Evolutionary conservation across 1,140 invertebrate genomes (phyloP), one percentile per base, ranked within the genome.

Genomic region (Andricus grossulariae): DNA sequence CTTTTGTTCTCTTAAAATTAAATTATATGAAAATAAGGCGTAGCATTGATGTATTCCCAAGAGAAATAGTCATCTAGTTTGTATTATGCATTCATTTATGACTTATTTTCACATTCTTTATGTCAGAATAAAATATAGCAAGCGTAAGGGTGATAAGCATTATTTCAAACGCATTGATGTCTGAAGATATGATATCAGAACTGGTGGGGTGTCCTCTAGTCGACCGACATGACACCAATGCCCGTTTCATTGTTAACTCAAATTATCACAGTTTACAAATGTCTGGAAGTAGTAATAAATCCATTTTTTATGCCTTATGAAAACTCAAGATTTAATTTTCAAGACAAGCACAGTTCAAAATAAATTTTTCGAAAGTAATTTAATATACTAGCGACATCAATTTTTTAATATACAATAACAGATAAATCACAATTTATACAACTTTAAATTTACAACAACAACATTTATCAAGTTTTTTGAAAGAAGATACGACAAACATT

Each of bases 231-330:
- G 81, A 11, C 39, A 45, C 0, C 10, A 45, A 77, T 73, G 75
- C 72, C 77, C 45, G 60, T 84, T 79, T 85, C 82, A 87, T 84
- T 86, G 84, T 84, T 86, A 88, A 85, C 81, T 77, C 45, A 85
- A 85, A 88, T 88, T 86, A 86, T 86, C 82, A 71, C 82, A 82
- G 79, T 80, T 84, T 81, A 80, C 15, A 39, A 71, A 66, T 39
- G 73, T 85, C 80, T 80, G 52, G 60, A 72, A 18, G 70, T 21
- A 74, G 51, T 73, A 77, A 80, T 79, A 79, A 82, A 81, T 74
- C 79, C 81, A 82, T 76, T 51, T 60, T 60, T 72, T 74, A 72
- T 54, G 39, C 5, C 25, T 51, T 15, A 55, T 55, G 73, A 71
- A 60, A 76, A 74, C 45, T 71, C 50, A 49, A n/a, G 60, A 55